These are phyloP conservation scores for Ptychadena robeensis DNA, from an alignment of 2,797 vertebrate species.

Conservation along the genomic window DNA sequence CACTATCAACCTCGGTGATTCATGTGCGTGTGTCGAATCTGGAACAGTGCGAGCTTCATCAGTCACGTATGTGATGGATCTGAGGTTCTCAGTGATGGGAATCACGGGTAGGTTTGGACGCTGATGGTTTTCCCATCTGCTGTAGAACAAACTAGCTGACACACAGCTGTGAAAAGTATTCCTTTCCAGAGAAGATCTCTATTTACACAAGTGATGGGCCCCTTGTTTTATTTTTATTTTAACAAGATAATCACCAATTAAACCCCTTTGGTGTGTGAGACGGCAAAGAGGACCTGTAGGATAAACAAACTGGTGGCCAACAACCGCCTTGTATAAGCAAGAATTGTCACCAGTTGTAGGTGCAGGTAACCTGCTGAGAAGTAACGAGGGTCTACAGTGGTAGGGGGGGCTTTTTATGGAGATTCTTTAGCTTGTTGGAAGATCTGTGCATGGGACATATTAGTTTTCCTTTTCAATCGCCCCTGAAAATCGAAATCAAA, in stretches of 20 bases:
- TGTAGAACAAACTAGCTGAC: not conserved
- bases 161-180: constrained; percentile 9
- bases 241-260: not conserved
- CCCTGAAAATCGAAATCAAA: no score
- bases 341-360: not conserved
- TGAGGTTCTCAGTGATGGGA: not conserved
- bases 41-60: constrained; percentile 11
- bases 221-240: not conserved
- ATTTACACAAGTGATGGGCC: not conserved
- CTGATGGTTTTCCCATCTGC: not conserved
- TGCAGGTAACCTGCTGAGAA: no score
- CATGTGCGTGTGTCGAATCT: constrained; percentile 17
- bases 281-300: not conserved
- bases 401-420: no score
- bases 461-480: no score
- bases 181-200: not conserved
- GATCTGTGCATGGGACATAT: no score
- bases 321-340: not conserved
- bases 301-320: not conserved
- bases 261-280: not conserved
- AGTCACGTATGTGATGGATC: not conserved
- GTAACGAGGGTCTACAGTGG: no score
- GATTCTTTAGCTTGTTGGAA: no score
- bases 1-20: not conserved
- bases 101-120: not conserved